phyloP scores from a whole-genome alignment of 2,888 invertebrate genomes.

The Aspidapion aeneum region DNA sequence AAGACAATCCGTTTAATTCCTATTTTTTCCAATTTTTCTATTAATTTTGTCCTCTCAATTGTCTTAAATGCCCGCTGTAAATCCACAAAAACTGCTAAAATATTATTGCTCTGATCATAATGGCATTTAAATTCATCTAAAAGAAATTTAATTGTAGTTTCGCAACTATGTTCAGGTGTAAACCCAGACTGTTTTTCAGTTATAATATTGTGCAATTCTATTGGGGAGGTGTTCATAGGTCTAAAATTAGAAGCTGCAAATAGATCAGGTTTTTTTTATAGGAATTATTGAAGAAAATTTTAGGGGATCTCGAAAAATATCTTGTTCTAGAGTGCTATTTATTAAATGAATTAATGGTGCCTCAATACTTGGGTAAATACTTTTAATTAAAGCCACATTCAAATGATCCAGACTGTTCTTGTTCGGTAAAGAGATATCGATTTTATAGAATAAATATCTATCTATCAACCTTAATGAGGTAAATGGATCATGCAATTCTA shows the following conservation, averaged over 20 bases:
- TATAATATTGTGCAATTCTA: not conserved
- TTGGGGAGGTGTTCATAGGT: not conserved
- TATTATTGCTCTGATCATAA: no score
- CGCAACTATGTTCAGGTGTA: no score
- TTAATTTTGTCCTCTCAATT: no score
- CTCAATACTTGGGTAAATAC: not conserved
- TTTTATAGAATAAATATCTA: not conserved
- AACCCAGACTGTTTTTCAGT: not conserved
- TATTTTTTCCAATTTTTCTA: no score
- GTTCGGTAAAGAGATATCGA: not conserved
- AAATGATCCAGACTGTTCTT: not conserved
- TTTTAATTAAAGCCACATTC: not conserved
- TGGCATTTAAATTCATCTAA: no score
- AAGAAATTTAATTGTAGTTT: no score
- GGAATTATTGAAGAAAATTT: not conserved
- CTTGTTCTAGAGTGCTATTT: not conserved
- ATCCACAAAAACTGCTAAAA: no score
- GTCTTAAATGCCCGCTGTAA: no score
- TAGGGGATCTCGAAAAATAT: not conserved
- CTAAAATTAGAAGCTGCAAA: not conserved
- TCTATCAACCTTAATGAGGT: not conserved
- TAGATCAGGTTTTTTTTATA: not conserved
- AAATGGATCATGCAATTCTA: not conserved
- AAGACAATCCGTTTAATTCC: no score
- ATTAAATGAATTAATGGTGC: not conserved